phyloP scores from a whole-genome alignment of 2,113 vertebrate species.

The Pachycephala philippinensis region DNA sequence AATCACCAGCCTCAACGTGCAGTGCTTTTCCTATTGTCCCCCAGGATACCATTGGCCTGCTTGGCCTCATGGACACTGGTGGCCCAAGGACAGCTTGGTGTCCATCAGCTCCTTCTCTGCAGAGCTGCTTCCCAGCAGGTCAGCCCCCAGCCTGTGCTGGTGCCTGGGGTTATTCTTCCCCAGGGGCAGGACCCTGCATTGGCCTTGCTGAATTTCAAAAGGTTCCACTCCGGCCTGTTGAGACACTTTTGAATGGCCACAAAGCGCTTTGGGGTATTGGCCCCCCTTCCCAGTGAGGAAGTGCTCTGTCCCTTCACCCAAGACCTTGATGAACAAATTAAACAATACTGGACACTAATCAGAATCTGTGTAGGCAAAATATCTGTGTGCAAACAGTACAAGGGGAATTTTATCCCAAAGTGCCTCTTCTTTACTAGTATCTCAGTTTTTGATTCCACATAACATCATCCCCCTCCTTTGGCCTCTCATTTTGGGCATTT shows the following conservation, averaged over 20 bases:
- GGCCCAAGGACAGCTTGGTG: not conserved
- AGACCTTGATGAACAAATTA: not conserved
- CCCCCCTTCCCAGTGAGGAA: rapidly evolving
- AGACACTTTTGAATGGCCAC: not conserved
- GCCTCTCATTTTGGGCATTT: not conserved
- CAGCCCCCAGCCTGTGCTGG: not conserved
- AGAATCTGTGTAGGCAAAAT: not conserved
- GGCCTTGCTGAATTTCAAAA: not conserved
- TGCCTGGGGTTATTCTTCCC: not conserved
- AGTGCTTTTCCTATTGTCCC: not conserved
- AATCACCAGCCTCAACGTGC: not conserved
- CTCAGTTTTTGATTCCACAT: not conserved
- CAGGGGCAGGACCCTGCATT: not conserved
- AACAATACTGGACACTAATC: not conserved
- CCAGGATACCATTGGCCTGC: not conserved
- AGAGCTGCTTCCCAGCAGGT: not conserved
- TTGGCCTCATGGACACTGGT: not conserved
- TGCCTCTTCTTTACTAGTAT: not conserved
- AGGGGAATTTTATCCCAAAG: not conserved
- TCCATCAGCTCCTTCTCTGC: not conserved
- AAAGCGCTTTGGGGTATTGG: rapidly evolving
- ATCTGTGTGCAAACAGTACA: not conserved
- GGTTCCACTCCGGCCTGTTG: not conserved
- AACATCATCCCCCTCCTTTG: not conserved
- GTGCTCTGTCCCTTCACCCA: not conserved